Base-by-base conservation (phyloP, 2,113 vertebrate species). In the Dasyornis broadbenti region DNA sequence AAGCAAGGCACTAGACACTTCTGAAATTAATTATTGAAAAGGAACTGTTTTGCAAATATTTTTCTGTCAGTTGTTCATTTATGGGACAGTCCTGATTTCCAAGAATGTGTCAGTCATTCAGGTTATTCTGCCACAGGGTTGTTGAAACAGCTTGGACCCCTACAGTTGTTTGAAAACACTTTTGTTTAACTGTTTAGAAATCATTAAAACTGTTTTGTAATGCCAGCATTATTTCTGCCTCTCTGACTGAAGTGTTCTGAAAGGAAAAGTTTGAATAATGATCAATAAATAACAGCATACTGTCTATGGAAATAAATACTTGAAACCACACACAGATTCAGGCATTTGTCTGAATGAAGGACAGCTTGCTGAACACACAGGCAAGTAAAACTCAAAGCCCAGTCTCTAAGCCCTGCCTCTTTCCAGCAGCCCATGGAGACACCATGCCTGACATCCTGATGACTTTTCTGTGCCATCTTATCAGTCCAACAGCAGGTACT, bases 241-340 rank as follows among this genome's bases (percentile, higher is more conserved):
- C 27, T 82, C n/a, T 69, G 49, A 57, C 17, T 45, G 66, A 91
- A 37, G 24, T 15, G 2, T 79, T 90, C 79, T 90, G 52, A 91
- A 95, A 79, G 26, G 20, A 94, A 91, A 82, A 91, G 33, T 47
- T 44, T 27, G 66, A 76, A 60, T 57, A 94, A 82, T 40, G 17
- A 66, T 91, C 77, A 82, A 86, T 60, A 84, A 92, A 80, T 75
- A 70, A 45, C 15, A 72, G 33, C 66, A 73, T n/a, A 15, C 6
- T 20, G 23, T 69, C 35, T n/a, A 12, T 10, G 10, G 45, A 91
- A 90, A 77, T 44, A 80, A 82, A 54, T 18, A 5, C 45, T 91
- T 65, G 54, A 61, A 76, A 53, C 70, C 50, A 85, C 11, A 8
- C 13, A 50, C 14, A 82, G 72, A 65, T 56, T 15, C n/a, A 73